phyloP scores from a whole-genome alignment of 1,140 invertebrate genomes.

The Vanessa atalanta region DNA sequence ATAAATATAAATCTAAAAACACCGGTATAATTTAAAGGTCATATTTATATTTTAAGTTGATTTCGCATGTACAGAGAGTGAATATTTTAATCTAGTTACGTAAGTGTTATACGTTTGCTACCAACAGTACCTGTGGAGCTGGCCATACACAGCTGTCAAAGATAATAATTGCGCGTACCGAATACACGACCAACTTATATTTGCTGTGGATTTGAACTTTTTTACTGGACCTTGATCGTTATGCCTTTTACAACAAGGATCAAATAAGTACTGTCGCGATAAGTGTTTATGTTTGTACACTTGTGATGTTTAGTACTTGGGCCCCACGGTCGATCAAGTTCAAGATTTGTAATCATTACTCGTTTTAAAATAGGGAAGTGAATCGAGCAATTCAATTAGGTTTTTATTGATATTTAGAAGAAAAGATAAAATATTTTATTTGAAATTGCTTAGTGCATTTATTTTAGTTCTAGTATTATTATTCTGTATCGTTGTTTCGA shows the following conservation, averaged over 20 bases:
- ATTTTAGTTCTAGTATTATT: background rate
- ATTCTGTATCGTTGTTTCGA: too few relatives aligned
- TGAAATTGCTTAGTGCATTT: background rate
- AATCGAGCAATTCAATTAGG: slow-evolving; percentile 55
- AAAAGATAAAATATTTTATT: slow-evolving; percentile 2
- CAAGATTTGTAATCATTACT: slow-evolving; percentile 70
- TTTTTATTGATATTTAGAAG: slow-evolving; percentile 39
- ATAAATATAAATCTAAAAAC: too few relatives aligned
- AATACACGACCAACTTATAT: slow-evolving; percentile 57
- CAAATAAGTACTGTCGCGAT: slow-evolving; percentile 7
- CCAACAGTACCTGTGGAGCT: slow-evolving; percentile 55
- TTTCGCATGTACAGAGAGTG: slow-evolving; percentile 4
- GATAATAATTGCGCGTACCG: slow-evolving; percentile 77
- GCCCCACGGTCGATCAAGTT: slow-evolving; percentile 70
- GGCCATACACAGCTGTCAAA: slow-evolving; percentile 72
- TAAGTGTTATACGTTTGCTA: slow-evolving; percentile 44
- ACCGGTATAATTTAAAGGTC: background rate
- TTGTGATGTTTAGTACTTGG: slow-evolving; percentile 57
- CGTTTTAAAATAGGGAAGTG: slow-evolving; percentile 59
- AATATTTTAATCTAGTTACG: slow-evolving; percentile 29
- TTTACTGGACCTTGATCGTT: slow-evolving; percentile 44
- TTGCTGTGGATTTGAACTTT: slow-evolving; percentile 38
- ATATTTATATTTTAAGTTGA: background rate
- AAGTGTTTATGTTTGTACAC: slow-evolving; percentile 33
- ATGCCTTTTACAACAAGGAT: slow-evolving; percentile 34